Percentiles rank a stretch among this genome's conserved stretches.
Conservation (phyloP, 2,797 vertebrate genomes). For the Sebastes iracundus region DNA sequence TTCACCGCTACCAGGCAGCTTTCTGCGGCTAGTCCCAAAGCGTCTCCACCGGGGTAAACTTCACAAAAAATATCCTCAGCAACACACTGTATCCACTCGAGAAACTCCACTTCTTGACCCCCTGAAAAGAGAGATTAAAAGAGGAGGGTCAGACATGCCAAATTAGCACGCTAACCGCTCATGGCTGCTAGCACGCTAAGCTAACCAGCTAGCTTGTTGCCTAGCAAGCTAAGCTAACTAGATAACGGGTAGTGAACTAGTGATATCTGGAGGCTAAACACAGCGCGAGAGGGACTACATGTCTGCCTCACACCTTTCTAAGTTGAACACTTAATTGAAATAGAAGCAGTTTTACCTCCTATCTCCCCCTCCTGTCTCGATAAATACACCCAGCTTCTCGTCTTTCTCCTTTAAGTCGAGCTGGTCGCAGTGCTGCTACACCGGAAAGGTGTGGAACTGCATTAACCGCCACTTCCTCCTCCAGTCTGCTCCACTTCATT, state of each 20-base stretch:
- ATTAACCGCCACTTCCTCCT: conserved; percentile 83
- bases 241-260: conserved; percentile 65
- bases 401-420: conserved; percentile 75
- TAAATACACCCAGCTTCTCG: conserved; percentile 65
- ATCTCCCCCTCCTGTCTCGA: conserved; percentile 49
- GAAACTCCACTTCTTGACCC: conserved; percentile 70
- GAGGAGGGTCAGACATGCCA: conserved; percentile 79
- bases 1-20: conserved; percentile 60
- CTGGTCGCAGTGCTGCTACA: conserved; percentile 77
- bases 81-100: conserved; percentile 57
- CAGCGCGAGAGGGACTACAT: neutral
- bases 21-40: conserved; percentile 66
- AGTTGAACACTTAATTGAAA: neutral
- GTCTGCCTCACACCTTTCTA: accelerated
- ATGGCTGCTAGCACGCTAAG: conserved; percentile 67
- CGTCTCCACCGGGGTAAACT: conserved; percentile 42
- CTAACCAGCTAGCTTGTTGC: conserved; percentile 39
- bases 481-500: conserved; percentile 62
- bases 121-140: conserved; percentile 77
- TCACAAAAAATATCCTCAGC: conserved; percentile 41
- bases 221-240: conserved; percentile 68
- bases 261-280: conserved; percentile 2
- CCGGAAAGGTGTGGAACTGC: conserved; percentile 87
- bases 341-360: conserved; percentile 60
- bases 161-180: conserved; percentile 70